Evolutionary conservation across 2,888 invertebrate genomes (phyloP).

Genomic region (Eristalinus sepulchralis): DNA sequence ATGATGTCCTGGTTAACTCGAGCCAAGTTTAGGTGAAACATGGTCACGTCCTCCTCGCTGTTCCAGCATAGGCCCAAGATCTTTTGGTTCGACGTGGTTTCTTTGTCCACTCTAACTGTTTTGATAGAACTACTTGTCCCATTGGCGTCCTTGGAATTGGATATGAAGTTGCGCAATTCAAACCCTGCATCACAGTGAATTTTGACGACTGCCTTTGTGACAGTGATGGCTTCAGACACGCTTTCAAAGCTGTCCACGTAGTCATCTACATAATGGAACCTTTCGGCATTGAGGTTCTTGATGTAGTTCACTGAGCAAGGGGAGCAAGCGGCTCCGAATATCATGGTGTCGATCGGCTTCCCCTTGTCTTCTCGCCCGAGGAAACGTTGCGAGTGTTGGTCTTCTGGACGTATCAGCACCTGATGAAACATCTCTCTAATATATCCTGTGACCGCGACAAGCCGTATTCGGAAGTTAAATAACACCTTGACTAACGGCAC

Average conservation of each 20-base stretch:
- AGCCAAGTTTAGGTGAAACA: neutral
- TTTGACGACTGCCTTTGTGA: slow-evolving; percentile 36
- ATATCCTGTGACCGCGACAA: slow-evolving; percentile 74
- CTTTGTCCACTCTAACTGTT: neutral
- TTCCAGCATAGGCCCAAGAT: neutral
- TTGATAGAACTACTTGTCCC: neutral
- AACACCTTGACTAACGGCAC: slow-evolving; percentile 75
- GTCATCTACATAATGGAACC: slow-evolving; percentile 29
- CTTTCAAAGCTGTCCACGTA: slow-evolving; percentile 62
- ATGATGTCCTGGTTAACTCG: slow-evolving; percentile 17
- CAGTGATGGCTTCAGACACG: slow-evolving; percentile 74
- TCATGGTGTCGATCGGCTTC: slow-evolving; percentile 41
- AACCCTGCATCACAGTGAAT: slow-evolving; percentile 8
- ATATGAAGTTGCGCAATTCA: neutral
- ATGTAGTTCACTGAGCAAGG: slow-evolving; percentile 61
- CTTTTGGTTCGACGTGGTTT: neutral
- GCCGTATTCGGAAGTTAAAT: slow-evolving; percentile 76
- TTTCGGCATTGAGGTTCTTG: slow-evolving; percentile 36
- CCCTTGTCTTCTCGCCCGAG: slow-evolving; percentile 42
- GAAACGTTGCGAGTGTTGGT: slow-evolving; percentile 55
- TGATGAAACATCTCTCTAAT: slow-evolving; percentile 68
- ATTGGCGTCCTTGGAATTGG: neutral
- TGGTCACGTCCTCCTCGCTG: neutral
- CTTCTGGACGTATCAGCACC: slow-evolving; percentile 38
- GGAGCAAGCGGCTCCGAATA: slow-evolving; percentile 63